A percentile compares a stretch with the other conserved stretches of the same genome.
Evolutionary conservation across 2,888 invertebrate genomes (phyloP).

Genomic region (Thelaira solivaga): DNA sequence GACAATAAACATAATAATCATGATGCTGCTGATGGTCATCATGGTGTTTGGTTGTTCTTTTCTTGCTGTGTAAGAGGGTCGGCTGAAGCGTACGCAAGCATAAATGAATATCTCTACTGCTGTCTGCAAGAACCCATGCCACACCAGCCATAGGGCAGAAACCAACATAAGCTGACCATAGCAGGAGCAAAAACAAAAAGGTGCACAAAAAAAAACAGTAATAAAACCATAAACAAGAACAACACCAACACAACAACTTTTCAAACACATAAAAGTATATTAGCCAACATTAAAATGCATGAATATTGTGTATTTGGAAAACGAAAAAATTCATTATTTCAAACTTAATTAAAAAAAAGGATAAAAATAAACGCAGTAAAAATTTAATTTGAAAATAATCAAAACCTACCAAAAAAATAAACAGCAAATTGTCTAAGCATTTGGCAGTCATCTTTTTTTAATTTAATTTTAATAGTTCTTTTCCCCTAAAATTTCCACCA

Average conservation of each 20-base stretch:
- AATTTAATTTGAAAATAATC: slow-evolving; percentile 7
- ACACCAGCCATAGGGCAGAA: slow-evolving; percentile 20
- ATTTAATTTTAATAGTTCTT: slow-evolving; percentile 20
- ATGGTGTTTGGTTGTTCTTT: no score
- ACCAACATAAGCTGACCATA: slow-evolving; percentile 11
- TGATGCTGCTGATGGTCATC: slow-evolving; percentile 22
- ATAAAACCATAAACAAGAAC: slow-evolving; percentile 33
- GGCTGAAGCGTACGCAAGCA: background rate
- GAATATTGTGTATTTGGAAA: slow-evolving; percentile 22
- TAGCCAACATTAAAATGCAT: background rate
- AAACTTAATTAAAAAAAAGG: slow-evolving; percentile 73
- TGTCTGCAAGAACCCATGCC: background rate
- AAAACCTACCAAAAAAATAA: slow-evolving; percentile 21
- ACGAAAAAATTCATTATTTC: slow-evolving; percentile 69
- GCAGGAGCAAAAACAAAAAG: slow-evolving; percentile 13
- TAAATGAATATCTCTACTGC: background rate
- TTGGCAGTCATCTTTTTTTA: background rate
- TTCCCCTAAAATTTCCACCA: background rate
- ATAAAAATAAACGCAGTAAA: slow-evolving; percentile 40
- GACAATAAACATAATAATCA: slow-evolving; percentile 43
- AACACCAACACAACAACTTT: slow-evolving; percentile 20
- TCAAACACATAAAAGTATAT: slow-evolving; percentile 4
- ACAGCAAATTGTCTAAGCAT: slow-evolving; percentile 1
- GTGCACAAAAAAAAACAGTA: slow-evolving; percentile 6
- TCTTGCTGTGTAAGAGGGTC: slow-evolving; percentile 32